A percentile compares a stretch with the other conserved stretches of the same genome.
Conservation (phyloP, 2,888 invertebrate genomes). For the Chamaedrilus cognettii region DNA sequence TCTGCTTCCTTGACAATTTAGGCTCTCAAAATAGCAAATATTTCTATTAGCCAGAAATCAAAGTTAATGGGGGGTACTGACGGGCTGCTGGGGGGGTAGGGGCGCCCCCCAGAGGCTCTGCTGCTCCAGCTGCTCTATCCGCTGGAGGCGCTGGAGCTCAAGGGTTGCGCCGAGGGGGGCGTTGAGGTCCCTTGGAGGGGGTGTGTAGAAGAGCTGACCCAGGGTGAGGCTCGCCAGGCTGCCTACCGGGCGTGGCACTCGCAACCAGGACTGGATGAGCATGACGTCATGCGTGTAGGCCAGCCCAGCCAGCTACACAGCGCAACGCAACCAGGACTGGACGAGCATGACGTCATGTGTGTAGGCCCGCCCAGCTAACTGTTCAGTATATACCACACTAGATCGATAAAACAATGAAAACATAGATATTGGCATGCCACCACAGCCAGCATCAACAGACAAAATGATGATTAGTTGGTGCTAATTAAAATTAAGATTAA, state of each 20-base stretch:
- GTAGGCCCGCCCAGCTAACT: constrained; percentile 61
- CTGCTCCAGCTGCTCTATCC: constrained; percentile 62
- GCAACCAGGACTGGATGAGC: constrained; percentile 56
- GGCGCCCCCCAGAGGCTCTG: constrained; percentile 56
- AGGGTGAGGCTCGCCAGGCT: constrained; percentile 51
- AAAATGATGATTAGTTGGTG: too few species aligned
- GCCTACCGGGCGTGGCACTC: constrained; percentile 58
- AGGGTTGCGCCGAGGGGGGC: constrained; percentile 63
- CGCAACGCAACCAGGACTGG: constrained; percentile 54
- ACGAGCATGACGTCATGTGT: constrained; percentile 59
- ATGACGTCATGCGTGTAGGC: constrained; percentile 60
- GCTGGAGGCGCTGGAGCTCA: constrained; percentile 63
- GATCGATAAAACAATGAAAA: constrained; percentile 58
- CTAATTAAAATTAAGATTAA: too few species aligned
- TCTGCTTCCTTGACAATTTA: too few species aligned
- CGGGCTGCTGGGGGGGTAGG: too few species aligned
- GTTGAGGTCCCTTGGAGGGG: constrained; percentile 54
- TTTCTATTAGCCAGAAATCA: too few species aligned
- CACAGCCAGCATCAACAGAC: not conserved
- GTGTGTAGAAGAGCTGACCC: constrained; percentile 60
- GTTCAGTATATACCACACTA: constrained; percentile 50
- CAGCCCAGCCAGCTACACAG: constrained; percentile 58
- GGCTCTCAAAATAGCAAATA: too few species aligned
- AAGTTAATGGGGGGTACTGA: too few species aligned
- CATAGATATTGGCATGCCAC: constrained; percentile 5